Conservation (phyloP, 1,140 invertebrate genomes). For the Aphis gossypii region DNA sequence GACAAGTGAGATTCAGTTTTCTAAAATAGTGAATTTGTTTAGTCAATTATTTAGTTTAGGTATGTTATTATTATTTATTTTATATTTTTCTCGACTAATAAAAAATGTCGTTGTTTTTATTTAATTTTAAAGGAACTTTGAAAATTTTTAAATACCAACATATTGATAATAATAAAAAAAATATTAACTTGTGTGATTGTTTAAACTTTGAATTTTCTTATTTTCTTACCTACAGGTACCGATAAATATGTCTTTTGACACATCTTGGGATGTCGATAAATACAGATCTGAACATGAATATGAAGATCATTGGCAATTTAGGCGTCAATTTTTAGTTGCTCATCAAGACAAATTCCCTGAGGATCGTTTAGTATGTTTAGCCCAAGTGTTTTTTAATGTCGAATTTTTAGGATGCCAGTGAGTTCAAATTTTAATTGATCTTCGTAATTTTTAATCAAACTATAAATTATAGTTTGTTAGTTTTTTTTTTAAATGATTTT, state of each 20-base stretch:
- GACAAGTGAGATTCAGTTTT: not conserved
- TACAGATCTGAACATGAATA: constrained; percentile 77
- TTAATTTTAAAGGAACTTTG: no score
- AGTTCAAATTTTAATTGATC: constrained; percentile 58
- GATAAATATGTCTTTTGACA: constrained; percentile 60
- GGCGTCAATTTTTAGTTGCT: constrained; percentile 75
- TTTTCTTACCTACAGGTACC: not conserved
- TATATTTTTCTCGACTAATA: not conserved
- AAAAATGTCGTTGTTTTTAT: not conserved
- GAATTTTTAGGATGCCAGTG: constrained; percentile 85
- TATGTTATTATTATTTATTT: not conserved
- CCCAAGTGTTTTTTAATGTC: constrained; percentile 82
- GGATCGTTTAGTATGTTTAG: constrained; percentile 80
- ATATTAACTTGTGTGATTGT: not conserved
- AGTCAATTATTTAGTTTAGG: not conserved
- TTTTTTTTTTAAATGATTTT: constrained; percentile 37
- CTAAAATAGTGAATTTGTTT: not conserved
- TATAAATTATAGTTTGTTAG: not conserved
- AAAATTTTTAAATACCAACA: no score
- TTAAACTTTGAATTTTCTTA: not conserved
- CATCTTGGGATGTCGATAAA: constrained; percentile 72
- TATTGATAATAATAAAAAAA: not conserved
- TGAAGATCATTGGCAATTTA: constrained; percentile 82
- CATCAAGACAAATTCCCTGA: constrained; percentile 77
- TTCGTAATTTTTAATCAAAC: not conserved